phyloP scores from a whole-genome alignment of 1,140 invertebrate species.

The Harlomillsia oculata region DNA sequence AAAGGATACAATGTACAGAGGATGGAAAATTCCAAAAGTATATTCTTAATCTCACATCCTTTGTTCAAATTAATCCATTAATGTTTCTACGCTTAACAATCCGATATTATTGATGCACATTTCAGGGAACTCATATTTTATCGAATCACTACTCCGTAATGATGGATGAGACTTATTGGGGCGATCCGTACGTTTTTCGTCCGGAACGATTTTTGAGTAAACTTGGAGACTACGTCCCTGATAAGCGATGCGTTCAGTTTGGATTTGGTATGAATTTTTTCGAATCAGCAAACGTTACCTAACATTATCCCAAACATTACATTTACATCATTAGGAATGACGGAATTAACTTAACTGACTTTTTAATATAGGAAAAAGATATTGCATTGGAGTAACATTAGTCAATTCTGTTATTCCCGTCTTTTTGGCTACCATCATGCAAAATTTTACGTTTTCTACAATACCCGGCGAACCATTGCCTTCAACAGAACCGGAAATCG shows the following conservation, averaged over 20 bases:
- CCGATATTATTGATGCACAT: neutral
- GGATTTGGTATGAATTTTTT: constrained; percentile 8
- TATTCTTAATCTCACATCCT: neutral
- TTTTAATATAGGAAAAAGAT: constrained; percentile 47
- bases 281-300: too few relatives aligned
- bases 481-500: constrained; percentile 11
- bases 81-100: too few relatives aligned
- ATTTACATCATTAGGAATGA: too few relatives aligned
- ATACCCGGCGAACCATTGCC: constrained; percentile 36
- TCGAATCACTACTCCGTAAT: constrained; percentile 36
- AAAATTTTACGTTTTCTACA: constrained; percentile 45
- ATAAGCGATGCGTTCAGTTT: constrained; percentile 15
- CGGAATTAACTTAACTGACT: neutral
- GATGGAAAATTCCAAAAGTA: constrained; percentile 63
- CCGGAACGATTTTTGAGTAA: constrained; percentile 36
- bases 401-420: constrained; percentile 49
- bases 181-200: constrained; percentile 38
- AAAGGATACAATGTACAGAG: constrained; percentile 57
- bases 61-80: neutral
- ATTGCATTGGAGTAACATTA: constrained; percentile 52
- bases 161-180: constrained; percentile 34
- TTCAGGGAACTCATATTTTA: constrained; percentile 17
- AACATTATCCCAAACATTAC: too few relatives aligned
- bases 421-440: constrained; percentile 47
- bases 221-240: constrained; percentile 5